Evolutionary conservation across 2,797 vertebrate genomes (phyloP), one percentile per base, ranked within the genome.

Genomic region (Vultur gryphus): DNA sequence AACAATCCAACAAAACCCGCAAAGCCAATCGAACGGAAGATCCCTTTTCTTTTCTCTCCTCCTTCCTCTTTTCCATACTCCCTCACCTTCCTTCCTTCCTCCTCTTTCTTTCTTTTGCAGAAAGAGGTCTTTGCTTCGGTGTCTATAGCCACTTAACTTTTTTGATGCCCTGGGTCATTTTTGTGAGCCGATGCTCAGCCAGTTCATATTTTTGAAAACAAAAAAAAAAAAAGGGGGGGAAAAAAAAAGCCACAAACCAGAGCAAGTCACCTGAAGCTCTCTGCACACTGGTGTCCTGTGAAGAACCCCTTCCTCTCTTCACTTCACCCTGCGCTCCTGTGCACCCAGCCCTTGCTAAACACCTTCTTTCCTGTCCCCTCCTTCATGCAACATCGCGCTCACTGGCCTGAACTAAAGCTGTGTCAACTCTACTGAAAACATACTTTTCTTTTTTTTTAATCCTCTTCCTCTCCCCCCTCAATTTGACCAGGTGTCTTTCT

Each of bases 111-210:
- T 96, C 96, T 96, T 95, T 96, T 95, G 78, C 62, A 3, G 95
- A 97, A 97, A 93, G 89, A 97, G 96, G 93, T 95, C 96, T 97
- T 97, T 96, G 97, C 97, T 98, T 98, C 94, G 31, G 80, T 96
- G 94, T 98, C 94, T 95, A 79, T 97, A 98, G 91, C 97, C 94
- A 97, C 96, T 96, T 97, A 96, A 95, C 77, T 89, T 96, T 97
- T 96, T 97, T 95, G 90, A 95, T 96, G 97, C 94, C 95, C 94
- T 97, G 97, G 91, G 94, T 96, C 93, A 93, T 97, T 97, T 97
- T 91, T 93, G 88, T 92, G 94, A 97, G 95, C 91, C 37, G 58
- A 97, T 83, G 86, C 89, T 80, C 93, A 89, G 86, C 92, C 95
- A 95, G 93, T 97, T 97, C 95, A 95, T 95, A 97, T 94, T 96